Base-by-base conservation (phyloP, 2,113 vertebrate genomes). In the Probosciger aterrimus region DNA sequence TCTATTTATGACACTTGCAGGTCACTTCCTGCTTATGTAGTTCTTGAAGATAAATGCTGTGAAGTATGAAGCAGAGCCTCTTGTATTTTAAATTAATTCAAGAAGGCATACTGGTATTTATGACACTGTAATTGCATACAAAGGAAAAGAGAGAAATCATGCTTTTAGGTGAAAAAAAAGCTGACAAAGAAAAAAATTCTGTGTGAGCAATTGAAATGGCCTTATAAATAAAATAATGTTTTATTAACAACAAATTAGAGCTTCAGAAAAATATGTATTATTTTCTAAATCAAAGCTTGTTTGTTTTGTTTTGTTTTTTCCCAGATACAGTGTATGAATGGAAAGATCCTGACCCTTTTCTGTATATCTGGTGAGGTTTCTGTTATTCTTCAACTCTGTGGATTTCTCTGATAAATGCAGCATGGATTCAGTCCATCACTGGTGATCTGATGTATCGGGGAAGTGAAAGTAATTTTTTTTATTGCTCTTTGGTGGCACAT, bases 1-100 rank as follows among this genome's bases (percentile, higher is more conserved):
- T 85, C 73, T 88, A 39, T 77, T 95, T 92, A 47, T 90, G 95
- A 43, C 59, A 23, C 22, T 95, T 90, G 57, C 69, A 85, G 86
- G 75, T 95, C 62, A 77, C 50, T 93, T 95, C 68, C 70, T 87
- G 43, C 20, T 18, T 67, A 20, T 78, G 35, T 25, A 84, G 19
- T 60, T 93, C 60, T 92, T 94, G 47, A 47, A 88, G 82, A 92
- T 70, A 78, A 90, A 88, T 65, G 43, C 27, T 78, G 35, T 60
- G 33, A 77, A 86, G 20, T 65, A 75, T 44, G 71, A 44, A 91
- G n/a, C 2, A 1, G 31, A 64, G 43, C 31, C 30, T 70, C 44
- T 80, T 80, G 35, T 33, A 68, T 9, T 5, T 78, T 37, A 90
- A 85, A 73, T 80, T 77, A 77, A 83, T 90, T 79, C 43, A 83